Conservation (phyloP, 2,797 vertebrate genomes). For the Octomys mimax region DNA sequence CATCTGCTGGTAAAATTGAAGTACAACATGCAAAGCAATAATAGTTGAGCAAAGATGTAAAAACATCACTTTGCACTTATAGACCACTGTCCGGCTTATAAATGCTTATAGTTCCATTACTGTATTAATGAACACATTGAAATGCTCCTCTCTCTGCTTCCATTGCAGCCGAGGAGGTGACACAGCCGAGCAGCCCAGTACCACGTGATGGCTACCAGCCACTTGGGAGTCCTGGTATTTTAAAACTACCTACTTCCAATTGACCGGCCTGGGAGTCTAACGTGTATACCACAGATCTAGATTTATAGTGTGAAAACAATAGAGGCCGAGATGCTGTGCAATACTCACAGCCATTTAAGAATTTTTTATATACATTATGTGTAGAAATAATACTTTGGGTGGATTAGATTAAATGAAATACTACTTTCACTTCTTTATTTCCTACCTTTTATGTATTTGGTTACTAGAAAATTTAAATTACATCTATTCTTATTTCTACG, state of each 20-base stretch:
- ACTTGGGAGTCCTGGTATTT: background rate
- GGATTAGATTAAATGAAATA: background rate
- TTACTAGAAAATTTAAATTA: constrained; percentile 23
- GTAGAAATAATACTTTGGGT: background rate
- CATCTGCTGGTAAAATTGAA: constrained; percentile 67
- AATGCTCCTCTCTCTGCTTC: background rate
- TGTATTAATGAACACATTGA: background rate
- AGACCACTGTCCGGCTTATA: background rate
- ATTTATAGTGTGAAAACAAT: background rate
- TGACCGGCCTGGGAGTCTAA: background rate
- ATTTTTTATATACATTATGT: background rate
- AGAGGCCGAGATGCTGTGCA: background rate
- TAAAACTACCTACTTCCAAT: background rate
- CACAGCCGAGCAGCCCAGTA: background rate
- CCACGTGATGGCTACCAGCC: background rate
- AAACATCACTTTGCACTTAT: background rate
- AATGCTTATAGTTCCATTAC: background rate
- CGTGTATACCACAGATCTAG: background rate
- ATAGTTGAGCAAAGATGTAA: background rate
- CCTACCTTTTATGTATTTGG: background rate
- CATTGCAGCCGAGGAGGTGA: background rate
- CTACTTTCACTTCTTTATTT: background rate
- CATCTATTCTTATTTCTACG: background rate
- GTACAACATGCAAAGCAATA: constrained; percentile 48
- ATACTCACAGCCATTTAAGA: background rate